Base-by-base conservation (phyloP, 2,797 vertebrate species). In the Ispidina lecontei region DNA sequence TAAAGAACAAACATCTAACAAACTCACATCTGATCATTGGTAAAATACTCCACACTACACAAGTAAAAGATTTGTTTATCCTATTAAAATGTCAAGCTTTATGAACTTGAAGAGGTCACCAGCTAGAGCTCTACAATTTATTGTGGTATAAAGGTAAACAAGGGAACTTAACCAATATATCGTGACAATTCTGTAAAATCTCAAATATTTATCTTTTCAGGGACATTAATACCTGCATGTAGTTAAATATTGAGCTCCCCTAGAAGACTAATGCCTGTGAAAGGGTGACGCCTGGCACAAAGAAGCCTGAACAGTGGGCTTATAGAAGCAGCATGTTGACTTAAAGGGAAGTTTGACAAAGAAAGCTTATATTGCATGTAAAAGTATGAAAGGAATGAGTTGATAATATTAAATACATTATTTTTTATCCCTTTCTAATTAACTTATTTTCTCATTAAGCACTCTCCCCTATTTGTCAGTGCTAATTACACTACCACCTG, bases 51-150 rank as follows among this genome's bases (percentile, higher is more conserved):
- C 5, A 85, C 19, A 33, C 9, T 81, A 31, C 63, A 94, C 68
- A 97, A 95, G 95, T 90, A 95, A 96, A 97, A 82, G 35, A 92
- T 94, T 95, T 96, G 58, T 90, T 93, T 94, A 92, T 91, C 58
- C 47, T 94, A 76, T 91, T 96, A 97, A 97, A 93, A 95, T 92
- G 87, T 89, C 94, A 97, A 46, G 31, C 17, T 96, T 94, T 95
- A 93, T 95, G 94, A 95, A 89, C 67, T 90, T 90, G 79, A 96
- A 88, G 95, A 92, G 58, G 49, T 96, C 86, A 87, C 64, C 81
- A 92, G 28, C 71, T 82, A 69, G 22, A 76, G 1, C 46, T 90
- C 77, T 46, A 65, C 49, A 84, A 95, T 83, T 88, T 95, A 76
- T 13, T 70, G 64, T 91, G 52, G 6, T 49, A 46, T 60, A 84